Evolutionary conservation across 2,797 vertebrate genomes (phyloP).

Genomic region (Sus cebifrons): DNA sequence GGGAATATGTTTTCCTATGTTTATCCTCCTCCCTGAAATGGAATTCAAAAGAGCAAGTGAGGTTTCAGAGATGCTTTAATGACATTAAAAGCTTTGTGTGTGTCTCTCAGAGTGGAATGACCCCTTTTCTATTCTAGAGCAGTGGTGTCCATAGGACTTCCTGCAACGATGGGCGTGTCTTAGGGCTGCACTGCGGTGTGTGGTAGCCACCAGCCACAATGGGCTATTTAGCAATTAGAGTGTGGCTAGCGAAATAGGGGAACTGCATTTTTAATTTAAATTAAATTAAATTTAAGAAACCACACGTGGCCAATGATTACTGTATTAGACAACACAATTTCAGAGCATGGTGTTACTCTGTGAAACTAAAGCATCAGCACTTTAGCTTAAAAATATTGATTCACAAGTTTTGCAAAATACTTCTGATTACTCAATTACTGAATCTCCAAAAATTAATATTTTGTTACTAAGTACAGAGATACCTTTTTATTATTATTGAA

Average conservation of each 20-base stretch:
- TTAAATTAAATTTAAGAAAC: not conserved
- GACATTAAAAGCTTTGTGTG: not conserved
- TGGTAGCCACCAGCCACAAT: not conserved
- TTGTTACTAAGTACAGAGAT: not conserved
- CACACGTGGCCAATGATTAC: not conserved
- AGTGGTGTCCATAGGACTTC: not conserved
- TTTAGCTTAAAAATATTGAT: not conserved
- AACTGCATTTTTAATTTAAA: not conserved
- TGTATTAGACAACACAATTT: not conserved
- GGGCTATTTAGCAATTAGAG: not conserved
- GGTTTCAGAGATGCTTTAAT: not conserved
- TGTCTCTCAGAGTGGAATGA: not conserved
- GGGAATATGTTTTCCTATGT: not conserved
- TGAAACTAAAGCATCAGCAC: not conserved
- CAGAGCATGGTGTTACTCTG: not conserved
- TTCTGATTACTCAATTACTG: conserved; percentile 18
- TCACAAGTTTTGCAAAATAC: not conserved
- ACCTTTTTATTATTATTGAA: not conserved
- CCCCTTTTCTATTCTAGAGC: not conserved
- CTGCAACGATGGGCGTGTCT: not conserved
- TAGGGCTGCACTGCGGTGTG: no score
- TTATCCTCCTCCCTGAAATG: not conserved
- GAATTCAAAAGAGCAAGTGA: not conserved
- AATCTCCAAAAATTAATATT: not conserved
- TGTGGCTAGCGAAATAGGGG: not conserved